These are phyloP conservation scores for Balearica regulorum DNA, from an alignment of 2,797 vertebrate genomes.

Conservation along the genomic window DNA sequence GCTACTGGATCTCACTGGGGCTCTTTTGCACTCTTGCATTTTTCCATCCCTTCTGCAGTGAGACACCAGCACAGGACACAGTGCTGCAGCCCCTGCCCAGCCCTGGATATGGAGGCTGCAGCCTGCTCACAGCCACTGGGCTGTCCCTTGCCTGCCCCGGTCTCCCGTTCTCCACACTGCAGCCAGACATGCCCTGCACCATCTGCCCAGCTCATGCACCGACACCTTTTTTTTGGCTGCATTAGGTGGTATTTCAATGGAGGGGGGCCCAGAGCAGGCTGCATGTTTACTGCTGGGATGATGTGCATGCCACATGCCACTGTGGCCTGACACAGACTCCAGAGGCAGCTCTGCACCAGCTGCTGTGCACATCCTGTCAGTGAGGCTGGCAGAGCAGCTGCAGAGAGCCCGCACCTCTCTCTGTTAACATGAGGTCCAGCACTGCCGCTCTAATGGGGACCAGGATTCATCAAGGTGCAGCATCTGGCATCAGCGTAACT, in stretches of 20 bases:
- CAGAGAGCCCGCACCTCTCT: neutral
- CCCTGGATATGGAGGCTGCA: neutral
- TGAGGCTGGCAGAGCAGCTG: neutral
- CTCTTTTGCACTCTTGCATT: neutral
- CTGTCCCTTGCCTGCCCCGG: neutral
- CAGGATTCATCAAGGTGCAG: neutral
- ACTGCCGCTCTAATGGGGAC: neutral
- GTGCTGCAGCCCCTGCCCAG: neutral
- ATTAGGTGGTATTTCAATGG: neutral
- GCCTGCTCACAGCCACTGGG: neutral
- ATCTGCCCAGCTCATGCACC: neutral
- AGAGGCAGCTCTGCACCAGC: neutral
- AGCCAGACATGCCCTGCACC: neutral
- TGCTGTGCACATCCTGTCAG: neutral
- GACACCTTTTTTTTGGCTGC: neutral
- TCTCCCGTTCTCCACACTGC: neutral
- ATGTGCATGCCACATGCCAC: neutral
- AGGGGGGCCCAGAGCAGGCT: neutral
- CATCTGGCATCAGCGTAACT: neutral
- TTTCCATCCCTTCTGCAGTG: neutral
- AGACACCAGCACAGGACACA: neutral
- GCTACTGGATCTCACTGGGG: neutral
- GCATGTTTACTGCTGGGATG: neutral
- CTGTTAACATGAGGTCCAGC: neutral
- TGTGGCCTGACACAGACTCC: neutral